Evolutionary conservation across 2,113 vertebrate species (phyloP).

Genomic region (Ptyas mucosa): DNA sequence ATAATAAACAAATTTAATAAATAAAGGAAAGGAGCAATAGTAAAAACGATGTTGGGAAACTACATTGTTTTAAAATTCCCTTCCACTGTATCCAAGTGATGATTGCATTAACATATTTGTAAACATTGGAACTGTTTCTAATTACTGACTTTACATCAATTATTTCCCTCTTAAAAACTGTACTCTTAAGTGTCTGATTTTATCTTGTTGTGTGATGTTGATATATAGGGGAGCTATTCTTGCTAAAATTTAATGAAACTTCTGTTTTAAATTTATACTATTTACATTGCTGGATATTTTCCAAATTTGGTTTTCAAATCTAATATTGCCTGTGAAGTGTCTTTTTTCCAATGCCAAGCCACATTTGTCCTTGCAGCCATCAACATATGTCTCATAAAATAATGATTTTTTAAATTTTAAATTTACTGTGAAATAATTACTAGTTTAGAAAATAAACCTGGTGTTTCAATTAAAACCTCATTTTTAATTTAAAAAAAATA

Average conservation of each 20-base stretch:
- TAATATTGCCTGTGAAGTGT: neutral
- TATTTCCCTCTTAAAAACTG: neutral
- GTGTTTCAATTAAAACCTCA: neutral
- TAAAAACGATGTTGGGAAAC: neutral
- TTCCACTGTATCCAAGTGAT: neutral
- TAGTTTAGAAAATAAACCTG: neutral
- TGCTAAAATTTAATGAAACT: neutral
- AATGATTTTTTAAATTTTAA: neutral
- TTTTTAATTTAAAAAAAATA: neutral
- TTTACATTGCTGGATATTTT: neutral
- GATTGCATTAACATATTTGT: neutral
- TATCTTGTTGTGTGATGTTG: neutral
- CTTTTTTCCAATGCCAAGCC: neutral
- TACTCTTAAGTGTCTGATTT: neutral
- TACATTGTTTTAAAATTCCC: neutral
- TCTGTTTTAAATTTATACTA: neutral
- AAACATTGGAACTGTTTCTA: neutral
- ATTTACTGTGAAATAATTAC: neutral
- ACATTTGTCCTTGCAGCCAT: neutral
- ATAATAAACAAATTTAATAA: neutral
- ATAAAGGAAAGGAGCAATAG: neutral
- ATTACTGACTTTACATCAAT: neutral
- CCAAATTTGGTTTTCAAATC: neutral
- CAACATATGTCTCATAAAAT: neutral
- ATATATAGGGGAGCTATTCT: neutral